Evolutionary conservation across 2,113 vertebrate genomes (phyloP), one percentile per base, ranked within the genome.

Genomic region (Eptesicus fuscus): DNA sequence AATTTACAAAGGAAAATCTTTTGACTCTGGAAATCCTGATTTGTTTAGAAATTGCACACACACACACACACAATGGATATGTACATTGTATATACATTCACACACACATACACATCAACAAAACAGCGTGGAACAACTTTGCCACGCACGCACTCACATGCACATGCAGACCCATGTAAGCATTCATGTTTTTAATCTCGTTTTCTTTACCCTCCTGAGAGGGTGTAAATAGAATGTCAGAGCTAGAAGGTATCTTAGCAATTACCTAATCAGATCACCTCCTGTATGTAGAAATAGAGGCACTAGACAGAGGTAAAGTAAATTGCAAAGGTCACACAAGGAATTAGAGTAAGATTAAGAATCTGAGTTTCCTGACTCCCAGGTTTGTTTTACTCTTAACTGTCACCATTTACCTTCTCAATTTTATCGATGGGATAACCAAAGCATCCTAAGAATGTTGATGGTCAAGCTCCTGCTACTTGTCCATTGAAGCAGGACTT

Each of bases 401-500:
- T 95, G 90, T 97, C 95, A 96, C 88, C 92, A 84, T 97, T 97
- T 95, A 90, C 88, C 94, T 93, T 93, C 80, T 94, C 82, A 93
- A 82, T 95, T 97, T 97, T 96, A 96, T 90, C 96, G 90, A 97
- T 94, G 88, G 82, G 88, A 88, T 95, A 85, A 96, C 83, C 61
- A 78, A 97, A 96, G 79, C 88, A 96, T 97, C 71, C 67, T 95
- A 97, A 97, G 96, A 96, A 97, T 97, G 96, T 92, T 95, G 94
- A 97, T 88, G 85, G 83, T 80, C 94, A 95, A 95, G 92, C 91
- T 97, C 77, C 76, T 96, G 93, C 78, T 69, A 80, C 89, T 93
- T 96, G 82, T 88, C 53, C 61, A 74, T 82, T 95, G 92, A 95
- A 95, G 74, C 59, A 85, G 82, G 93, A 88, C 80, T 96, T 97